Percentiles rank a stretch among this genome's conserved stretches.
These are phyloP conservation scores for Artemia sp. DNA, from an alignment of 2,888 invertebrate species.

Conservation along the genomic window DNA sequence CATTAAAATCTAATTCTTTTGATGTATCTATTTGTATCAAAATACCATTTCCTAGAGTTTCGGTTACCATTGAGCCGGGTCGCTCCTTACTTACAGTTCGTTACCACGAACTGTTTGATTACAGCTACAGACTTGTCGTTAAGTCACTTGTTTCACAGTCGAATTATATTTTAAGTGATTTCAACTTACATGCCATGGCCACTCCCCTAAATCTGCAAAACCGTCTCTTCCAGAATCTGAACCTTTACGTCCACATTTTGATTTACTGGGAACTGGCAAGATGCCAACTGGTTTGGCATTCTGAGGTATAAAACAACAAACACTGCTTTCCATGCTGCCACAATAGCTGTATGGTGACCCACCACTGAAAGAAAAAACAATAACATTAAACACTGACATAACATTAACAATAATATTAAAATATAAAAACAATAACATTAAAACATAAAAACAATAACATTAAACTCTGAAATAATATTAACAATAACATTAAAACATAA, in stretches of 20 bases:
- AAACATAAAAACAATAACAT: slow-evolving; percentile 16
- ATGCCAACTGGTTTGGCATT: slow-evolving; percentile 29
- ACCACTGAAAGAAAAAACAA: slow-evolving; percentile 27
- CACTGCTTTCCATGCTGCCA: slow-evolving; percentile 31
- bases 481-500: too few species aligned
- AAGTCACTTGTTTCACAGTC: too few species aligned
- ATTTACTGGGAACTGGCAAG: slow-evolving; percentile 25
- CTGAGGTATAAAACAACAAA: slow-evolving; percentile 32
- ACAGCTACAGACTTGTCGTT: too few species aligned
- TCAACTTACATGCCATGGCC: slow-evolving; percentile 34
- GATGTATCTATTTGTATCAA: too few species aligned
- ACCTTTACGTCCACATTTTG: slow-evolving; percentile 28
- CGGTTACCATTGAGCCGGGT: too few species aligned
- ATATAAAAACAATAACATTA: not conserved
- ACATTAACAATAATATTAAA: not conserved
- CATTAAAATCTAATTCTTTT: too few species aligned
- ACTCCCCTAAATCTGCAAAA: slow-evolving; percentile 32
- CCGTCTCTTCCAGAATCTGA: slow-evolving; percentile 29
- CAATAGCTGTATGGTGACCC: slow-evolving; percentile 33
- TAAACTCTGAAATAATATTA: not conserved
- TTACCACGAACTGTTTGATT: too few species aligned
- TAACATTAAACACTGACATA: not conserved
- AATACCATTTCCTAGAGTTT: too few species aligned
- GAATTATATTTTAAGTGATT: too few species aligned
- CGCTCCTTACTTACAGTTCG: too few species aligned